These are phyloP conservation scores for Megaleporinus macrocephalus DNA, from an alignment of 2,113 vertebrate genomes.

Conservation along the genomic window DNA sequence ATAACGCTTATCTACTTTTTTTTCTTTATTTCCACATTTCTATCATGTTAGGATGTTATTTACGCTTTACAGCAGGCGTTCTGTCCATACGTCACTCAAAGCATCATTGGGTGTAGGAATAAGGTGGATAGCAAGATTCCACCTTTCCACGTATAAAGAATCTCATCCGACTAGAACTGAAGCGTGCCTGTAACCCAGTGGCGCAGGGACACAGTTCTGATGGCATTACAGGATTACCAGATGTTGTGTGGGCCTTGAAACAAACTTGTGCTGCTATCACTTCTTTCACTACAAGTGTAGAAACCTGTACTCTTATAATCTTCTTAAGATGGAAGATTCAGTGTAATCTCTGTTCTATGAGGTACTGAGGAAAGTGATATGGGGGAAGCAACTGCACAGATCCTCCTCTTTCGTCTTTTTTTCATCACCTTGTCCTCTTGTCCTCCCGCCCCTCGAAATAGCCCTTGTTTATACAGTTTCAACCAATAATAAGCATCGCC, in stretches of 20 bases:
- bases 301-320: not conserved
- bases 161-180: no score
- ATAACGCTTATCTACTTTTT: no score
- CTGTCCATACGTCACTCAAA: no score
- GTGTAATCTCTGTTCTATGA: not conserved
- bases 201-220: not conserved
- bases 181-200: not conserved
- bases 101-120: no score
- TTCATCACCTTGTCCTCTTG: not conserved
- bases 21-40: no score
- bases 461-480: constrained; percentile 20
- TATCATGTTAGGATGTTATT: no score
- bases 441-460: not conserved
- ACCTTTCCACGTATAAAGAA: no score
- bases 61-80: no score
- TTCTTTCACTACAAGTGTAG: not conserved
- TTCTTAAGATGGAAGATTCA: not conserved
- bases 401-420: not conserved
- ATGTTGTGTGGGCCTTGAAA: not conserved
- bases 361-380: not conserved
- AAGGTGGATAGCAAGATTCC: no score
- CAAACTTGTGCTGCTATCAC: not conserved
- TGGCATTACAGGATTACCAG: not conserved
- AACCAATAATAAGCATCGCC: no score
- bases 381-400: not conserved